phyloP scores from a whole-genome alignment of 2,113 vertebrate genomes.

The Plestiodon gilberti region DNA sequence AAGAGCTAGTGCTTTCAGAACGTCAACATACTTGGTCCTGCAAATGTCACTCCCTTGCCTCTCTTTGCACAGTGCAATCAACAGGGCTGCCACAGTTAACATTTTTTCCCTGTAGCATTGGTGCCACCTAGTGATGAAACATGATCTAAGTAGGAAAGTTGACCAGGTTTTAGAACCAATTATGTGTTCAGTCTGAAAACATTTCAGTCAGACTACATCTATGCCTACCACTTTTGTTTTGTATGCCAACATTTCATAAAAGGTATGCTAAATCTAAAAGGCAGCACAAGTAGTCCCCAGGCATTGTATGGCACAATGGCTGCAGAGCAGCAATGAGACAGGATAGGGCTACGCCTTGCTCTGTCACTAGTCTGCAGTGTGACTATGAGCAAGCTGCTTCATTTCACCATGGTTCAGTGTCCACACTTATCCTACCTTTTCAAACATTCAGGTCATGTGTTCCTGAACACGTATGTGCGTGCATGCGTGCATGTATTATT shows the following conservation, averaged over 20 bases:
- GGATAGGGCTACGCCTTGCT: not conserved
- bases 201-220: not conserved
- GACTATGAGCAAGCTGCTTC: not conserved
- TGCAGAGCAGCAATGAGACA: no score
- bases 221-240: not conserved
- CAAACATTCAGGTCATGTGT: no score
- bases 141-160: slow-evolving; percentile 4
- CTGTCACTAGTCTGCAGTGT: not conserved
- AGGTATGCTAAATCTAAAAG: not conserved
- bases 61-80: not conserved
- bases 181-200: not conserved
- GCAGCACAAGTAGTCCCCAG: not conserved
- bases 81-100: not conserved
- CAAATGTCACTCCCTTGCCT: not conserved
- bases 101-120: slow-evolving; percentile 44
- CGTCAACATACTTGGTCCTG: slow-evolving; percentile 7
- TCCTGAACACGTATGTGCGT: no score
- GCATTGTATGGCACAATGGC: not conserved
- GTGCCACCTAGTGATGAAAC: slow-evolving; percentile 65
- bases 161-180: not conserved
- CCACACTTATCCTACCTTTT: not conserved
- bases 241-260: not conserved
- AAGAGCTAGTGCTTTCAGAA: not conserved
- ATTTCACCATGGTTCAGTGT: not conserved
- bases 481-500: no score